A percentile compares a stretch with the other conserved stretches of the same genome.
Conservation (phyloP, 2,113 vertebrate genomes). For the Antigone vipio region DNA sequence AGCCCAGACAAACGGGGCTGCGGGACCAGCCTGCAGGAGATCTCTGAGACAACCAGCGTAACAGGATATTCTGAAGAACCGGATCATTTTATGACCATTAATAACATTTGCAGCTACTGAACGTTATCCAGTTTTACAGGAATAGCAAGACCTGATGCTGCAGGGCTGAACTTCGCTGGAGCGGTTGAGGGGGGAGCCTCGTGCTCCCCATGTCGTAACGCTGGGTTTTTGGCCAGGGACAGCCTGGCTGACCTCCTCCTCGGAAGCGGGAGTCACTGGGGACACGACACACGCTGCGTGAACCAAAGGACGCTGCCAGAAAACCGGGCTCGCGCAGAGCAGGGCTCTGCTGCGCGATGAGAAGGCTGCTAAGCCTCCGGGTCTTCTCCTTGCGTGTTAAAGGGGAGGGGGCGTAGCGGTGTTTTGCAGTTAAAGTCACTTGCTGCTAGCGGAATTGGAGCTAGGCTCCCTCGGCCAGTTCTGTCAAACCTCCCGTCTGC, state of each 20-base stretch:
- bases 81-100: conserved; percentile 14
- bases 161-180: not conserved
- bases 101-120: conserved; percentile 51
- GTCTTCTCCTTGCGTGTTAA: not conserved
- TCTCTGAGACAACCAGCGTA: not conserved
- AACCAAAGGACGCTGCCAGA: not conserved
- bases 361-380: not conserved
- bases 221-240: not conserved
- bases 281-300: fast-evolving
- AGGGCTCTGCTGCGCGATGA: not conserved
- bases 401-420: not conserved
- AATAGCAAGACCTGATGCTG: not conserved
- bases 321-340: fast-evolving
- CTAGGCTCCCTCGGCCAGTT: fast-evolving
- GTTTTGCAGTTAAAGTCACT: not conserved
- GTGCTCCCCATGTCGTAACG: not conserved
- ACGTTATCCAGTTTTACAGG: not conserved
- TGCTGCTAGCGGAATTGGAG: not conserved
- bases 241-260: not conserved
- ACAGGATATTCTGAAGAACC: not conserved
- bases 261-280: fast-evolving
- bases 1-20: not conserved
- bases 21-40: conserved; percentile 1
- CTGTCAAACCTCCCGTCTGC: not conserved
- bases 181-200: not conserved